Percentiles rank a stretch among this genome's conserved stretches.
Conservation (phyloP, 2,797 vertebrate species). For the Hydrocynus forskahlii region DNA sequence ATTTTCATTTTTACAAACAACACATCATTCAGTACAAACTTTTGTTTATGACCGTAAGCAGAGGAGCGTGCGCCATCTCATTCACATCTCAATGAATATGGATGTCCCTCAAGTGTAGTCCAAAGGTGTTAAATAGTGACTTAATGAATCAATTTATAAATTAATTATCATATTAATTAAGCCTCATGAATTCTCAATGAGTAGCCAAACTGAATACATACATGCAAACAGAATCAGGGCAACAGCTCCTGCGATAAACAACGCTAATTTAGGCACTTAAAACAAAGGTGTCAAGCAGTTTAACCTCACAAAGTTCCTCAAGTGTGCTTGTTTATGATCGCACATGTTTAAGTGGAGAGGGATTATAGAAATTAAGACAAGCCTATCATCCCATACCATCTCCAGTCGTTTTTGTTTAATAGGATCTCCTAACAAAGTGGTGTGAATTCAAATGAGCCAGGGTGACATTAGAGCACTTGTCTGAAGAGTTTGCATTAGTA, state of each 20-base stretch:
- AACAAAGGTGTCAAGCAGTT: not conserved
- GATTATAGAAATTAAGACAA: constrained; percentile 32
- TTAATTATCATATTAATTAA: constrained; percentile 22
- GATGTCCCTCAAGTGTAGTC: constrained; percentile 9
- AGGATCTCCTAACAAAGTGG: constrained; percentile 23
- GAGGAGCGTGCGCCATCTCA: too few species aligned
- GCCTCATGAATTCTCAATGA: constrained; percentile 12
- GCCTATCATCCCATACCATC: not conserved
- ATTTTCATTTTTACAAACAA: not conserved
- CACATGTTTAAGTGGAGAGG: constrained; percentile 2
- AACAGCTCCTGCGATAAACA: not conserved
- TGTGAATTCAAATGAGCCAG: constrained; percentile 20
- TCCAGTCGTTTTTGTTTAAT: constrained; percentile 18
- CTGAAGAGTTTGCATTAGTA: constrained; percentile 36
- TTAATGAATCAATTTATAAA: constrained; percentile 16
- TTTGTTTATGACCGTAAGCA: not conserved
- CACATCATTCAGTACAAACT: not conserved
- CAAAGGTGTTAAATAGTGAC: constrained; percentile 12
- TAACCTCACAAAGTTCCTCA: constrained; percentile 8
- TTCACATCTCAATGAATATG: constrained; percentile 17
- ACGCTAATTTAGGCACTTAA: not conserved
- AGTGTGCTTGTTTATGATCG: constrained; percentile 18
- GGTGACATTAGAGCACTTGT: constrained; percentile 6
- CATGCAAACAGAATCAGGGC: constrained; percentile 5
- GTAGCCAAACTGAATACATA: constrained; percentile 10